phyloP scores from a whole-genome alignment of 2,113 vertebrate genomes.

The Abramis brama region DNA sequence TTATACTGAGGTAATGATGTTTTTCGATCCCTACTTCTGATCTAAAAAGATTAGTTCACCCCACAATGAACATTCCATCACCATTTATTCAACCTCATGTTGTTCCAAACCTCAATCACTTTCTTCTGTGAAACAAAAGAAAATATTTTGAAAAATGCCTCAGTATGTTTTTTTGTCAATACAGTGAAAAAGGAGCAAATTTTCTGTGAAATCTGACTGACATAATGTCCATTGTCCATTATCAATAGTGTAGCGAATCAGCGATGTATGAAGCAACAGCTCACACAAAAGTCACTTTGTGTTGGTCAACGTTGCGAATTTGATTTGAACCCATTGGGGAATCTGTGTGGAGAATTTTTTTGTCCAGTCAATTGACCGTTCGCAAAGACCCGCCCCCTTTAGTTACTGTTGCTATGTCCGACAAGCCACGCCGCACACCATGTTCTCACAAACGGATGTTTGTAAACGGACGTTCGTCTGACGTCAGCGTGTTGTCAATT shows the following conservation, averaged over 20 bases:
- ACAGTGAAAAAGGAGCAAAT: neutral
- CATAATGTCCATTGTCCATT: no score
- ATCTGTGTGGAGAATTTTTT: no score
- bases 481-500: no score
- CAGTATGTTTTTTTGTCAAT: neutral
- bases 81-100: neutral
- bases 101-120: neutral
- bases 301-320: neutral
- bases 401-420: no score
- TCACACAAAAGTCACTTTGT: neutral
- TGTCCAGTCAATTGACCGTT: no score
- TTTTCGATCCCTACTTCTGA: neutral
- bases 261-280: neutral
- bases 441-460: no score
- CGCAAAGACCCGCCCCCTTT: no score
- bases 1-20: neutral
- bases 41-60: neutral
- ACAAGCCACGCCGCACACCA: no score
- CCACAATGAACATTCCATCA: neutral
- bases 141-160: neutral
- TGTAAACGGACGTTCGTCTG: no score
- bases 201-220: no score
- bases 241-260: neutral
- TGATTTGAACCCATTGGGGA: neutral
- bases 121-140: neutral